Conservation (phyloP, 2,888 invertebrate genomes). For the Pseudeuparius sepicola region DNA sequence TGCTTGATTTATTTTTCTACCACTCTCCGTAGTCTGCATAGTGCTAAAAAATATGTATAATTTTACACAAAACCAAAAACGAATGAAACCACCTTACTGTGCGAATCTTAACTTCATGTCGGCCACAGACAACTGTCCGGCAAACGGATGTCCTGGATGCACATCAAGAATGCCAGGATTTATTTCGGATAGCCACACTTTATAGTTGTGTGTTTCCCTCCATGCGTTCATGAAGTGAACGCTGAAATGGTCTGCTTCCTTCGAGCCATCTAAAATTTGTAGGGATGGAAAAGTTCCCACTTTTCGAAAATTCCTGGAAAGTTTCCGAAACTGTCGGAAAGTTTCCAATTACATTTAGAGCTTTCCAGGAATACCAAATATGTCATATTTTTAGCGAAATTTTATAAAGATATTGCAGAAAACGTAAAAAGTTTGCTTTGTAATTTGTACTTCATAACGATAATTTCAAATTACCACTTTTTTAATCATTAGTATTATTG, state of each 20-base stretch:
- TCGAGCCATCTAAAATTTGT: conserved; percentile 55
- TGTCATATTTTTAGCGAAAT: too few relatives aligned
- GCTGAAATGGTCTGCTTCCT: conserved; percentile 85
- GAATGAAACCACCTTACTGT: conserved; percentile 59
- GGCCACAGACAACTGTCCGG: conserved; percentile 86
- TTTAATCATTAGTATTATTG: too few relatives aligned
- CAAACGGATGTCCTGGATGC: conserved; percentile 84
- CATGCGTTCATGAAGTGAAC: conserved; percentile 72
- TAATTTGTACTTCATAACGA: too few relatives aligned
- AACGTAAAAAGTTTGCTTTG: too few relatives aligned
- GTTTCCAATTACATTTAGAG: too few relatives aligned
- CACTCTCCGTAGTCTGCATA: conserved; percentile 90
- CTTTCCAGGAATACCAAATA: too few relatives aligned
- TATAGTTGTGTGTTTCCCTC: conserved; percentile 81
- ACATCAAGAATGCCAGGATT: conserved; percentile 57
- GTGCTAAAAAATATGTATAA: conserved; percentile 64
- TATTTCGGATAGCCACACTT: conserved; percentile 66
- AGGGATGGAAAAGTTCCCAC: too few relatives aligned
- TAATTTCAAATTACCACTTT: too few relatives aligned
- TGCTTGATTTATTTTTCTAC: conserved; percentile 86
- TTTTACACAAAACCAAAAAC: conserved; percentile 32
- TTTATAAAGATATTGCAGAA: too few relatives aligned
- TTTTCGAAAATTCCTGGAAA: too few relatives aligned
- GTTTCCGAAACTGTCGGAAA: too few relatives aligned
- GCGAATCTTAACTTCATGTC: conserved; percentile 87